A percentile compares a stretch with the other conserved stretches of the same genome.
phyloP scores from a whole-genome alignment of 2,888 invertebrate genomes.

The Agrotis clavis region DNA sequence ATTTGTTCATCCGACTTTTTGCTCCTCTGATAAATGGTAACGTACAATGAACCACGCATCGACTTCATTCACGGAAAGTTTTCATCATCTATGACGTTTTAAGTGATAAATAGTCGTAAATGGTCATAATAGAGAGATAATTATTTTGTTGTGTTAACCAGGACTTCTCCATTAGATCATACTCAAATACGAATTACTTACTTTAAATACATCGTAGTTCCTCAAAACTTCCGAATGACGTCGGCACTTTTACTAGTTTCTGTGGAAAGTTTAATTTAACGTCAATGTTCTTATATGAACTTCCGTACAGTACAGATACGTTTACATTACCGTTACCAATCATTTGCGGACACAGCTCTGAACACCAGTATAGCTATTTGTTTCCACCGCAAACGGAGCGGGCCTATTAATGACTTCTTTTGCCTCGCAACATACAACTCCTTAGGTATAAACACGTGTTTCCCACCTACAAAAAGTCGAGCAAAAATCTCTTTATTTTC shows the following conservation, averaged over 20 bases:
- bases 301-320: not conserved
- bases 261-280: not conserved
- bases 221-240: not conserved
- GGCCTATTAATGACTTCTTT: too few species aligned
- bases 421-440: too few species aligned
- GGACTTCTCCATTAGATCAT: conserved; percentile 20
- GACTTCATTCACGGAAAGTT: conserved; percentile 57
- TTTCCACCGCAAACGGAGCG: too few species aligned
- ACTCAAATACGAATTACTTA: conserved; percentile 17
- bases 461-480: too few species aligned
- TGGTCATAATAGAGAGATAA: conserved; percentile 42
- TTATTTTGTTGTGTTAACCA: conserved; percentile 24
- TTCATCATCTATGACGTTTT: conserved; percentile 33
- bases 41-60: conserved; percentile 39
- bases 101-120: conserved; percentile 29
- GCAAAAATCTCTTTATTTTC: too few species aligned
- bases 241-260: not conserved
- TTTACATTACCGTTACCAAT: not conserved
- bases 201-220: not conserved
- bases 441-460: too few species aligned
- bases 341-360: not conserved
- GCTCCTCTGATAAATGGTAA: conserved; percentile 7
- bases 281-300: too few species aligned
- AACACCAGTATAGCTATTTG: too few species aligned
- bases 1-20: conserved; percentile 10